A percentile compares a stretch with the other conserved stretches of the same genome.
These are phyloP conservation scores for Varanus salvator DNA, from an alignment of 2,113 vertebrate species.

Conservation along the genomic window DNA sequence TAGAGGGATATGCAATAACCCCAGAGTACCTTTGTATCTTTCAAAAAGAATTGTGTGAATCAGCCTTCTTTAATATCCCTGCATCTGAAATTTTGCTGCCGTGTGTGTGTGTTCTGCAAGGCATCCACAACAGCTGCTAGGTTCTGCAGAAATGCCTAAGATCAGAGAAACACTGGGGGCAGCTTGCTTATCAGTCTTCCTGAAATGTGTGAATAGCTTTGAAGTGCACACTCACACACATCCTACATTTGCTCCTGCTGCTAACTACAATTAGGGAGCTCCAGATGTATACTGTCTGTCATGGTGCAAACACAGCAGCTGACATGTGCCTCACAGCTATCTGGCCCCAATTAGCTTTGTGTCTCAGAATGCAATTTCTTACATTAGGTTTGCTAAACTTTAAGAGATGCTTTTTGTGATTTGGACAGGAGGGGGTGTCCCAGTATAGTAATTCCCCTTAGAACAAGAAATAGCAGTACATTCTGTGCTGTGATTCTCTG, in stretches of 20 bases:
- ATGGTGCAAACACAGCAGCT: background rate
- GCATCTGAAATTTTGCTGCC: background rate
- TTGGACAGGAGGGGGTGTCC: conserved; percentile 45
- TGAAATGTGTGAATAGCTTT: background rate
- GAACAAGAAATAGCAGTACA: background rate
- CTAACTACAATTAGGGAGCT: background rate
- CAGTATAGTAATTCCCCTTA: background rate
- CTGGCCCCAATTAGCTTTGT: background rate
- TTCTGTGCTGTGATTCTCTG: background rate
- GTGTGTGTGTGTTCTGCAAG: background rate
- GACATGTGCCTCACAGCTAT: background rate
- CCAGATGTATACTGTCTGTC: background rate
- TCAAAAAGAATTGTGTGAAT: background rate
- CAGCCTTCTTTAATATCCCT: background rate
- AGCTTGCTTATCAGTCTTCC: background rate
- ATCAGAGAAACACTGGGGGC: background rate
- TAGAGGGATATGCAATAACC: background rate
- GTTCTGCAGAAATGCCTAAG: background rate
- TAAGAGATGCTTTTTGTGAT: background rate
- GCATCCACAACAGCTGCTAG: background rate
- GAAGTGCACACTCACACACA: background rate
- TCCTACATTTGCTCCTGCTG: background rate
- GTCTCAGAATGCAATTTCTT: background rate
- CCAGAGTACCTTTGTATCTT: background rate
- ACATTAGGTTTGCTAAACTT: background rate